Percentiles rank a stretch among this genome's conserved stretches.
phyloP scores from a whole-genome alignment of 2,888 invertebrate species.

The Frankliniella intonsa region DNA sequence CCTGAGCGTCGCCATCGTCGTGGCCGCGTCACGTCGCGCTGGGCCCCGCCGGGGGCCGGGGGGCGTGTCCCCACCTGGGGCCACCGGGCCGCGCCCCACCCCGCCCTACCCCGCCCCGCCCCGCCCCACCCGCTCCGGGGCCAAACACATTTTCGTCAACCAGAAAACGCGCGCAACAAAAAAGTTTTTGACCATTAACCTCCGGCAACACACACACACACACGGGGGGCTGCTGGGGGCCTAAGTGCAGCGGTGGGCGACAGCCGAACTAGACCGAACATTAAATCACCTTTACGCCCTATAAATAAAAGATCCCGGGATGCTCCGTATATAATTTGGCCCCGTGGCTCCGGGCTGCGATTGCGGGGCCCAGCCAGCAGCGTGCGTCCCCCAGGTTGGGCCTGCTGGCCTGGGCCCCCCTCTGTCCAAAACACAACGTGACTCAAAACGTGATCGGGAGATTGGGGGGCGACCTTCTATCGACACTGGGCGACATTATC shows the following conservation, averaged over 20 bases:
- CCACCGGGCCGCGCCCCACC: background rate
- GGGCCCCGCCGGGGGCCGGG: too few species aligned
- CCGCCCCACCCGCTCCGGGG: background rate
- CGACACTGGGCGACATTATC: conserved; percentile 24
- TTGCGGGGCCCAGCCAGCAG: background rate
- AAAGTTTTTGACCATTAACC: background rate
- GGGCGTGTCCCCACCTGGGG: background rate
- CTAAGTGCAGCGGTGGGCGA: background rate
- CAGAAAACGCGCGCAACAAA: background rate
- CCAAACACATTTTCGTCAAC: too few species aligned
- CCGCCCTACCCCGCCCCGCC: background rate
- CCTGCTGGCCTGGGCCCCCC: background rate
- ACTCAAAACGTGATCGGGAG: conserved; percentile 9
- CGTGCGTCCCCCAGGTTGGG: background rate
- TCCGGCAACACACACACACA: too few species aligned
- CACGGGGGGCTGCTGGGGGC: too few species aligned
- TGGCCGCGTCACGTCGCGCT: background rate
- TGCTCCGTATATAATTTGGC: conserved; percentile 12
- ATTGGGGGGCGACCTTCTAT: conserved; percentile 13
- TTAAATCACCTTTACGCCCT: conserved; percentile 26
- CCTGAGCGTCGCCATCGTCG: conserved; percentile 11
- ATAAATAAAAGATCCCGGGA: conserved; percentile 18
- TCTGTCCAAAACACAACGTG: conserved; percentile 18
- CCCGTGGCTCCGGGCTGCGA: conserved; percentile 14
- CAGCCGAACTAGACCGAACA: conserved; percentile 24